These are phyloP conservation scores for Sinocyclocheilus anshuiensis DNA, from an alignment of 2,113 vertebrate species.

Conservation along the genomic window DNA sequence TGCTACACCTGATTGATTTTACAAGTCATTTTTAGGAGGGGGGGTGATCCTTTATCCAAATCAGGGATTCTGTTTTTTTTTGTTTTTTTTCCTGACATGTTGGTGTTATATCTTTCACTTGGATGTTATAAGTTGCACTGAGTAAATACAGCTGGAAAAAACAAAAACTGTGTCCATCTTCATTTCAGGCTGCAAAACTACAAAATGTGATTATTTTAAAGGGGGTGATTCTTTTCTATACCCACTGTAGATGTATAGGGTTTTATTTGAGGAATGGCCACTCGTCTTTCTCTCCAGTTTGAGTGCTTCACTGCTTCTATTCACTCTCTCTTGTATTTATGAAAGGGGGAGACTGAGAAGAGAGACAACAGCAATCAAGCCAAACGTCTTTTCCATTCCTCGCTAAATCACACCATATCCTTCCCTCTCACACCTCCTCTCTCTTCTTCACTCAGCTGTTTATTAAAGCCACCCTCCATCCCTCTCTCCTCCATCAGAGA, in stretches of 20 bases:
- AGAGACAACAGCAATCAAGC: slow-evolving; percentile 51
- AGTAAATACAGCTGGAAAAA: no score
- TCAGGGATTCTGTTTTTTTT: no score
- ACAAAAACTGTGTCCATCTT: no score
- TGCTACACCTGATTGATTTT: no score
- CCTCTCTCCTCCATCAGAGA: slow-evolving; percentile 51
- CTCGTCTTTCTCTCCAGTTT: background rate
- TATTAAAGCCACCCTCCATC: slow-evolving; percentile 52
- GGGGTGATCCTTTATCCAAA: no score
- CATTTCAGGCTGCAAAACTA: no score
- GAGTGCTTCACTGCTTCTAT: background rate
- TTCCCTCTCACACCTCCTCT: slow-evolving; percentile 48
- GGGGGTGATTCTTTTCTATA: no score
- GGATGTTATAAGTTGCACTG: no score
- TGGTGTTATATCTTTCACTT: no score
- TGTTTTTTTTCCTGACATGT: no score
- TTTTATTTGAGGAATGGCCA: background rate
- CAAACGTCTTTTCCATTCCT: slow-evolving; percentile 45
- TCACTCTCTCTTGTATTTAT: slow-evolving; percentile 22
- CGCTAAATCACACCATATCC: slow-evolving; percentile 61
- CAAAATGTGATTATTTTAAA: no score
- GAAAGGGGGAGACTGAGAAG: slow-evolving; percentile 50
- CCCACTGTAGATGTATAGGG: background rate
- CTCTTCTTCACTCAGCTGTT: slow-evolving; percentile 36
- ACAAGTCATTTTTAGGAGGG: no score